phyloP scores from a whole-genome alignment of 1,140 invertebrate genomes.

The Ladona fulva region DNA sequence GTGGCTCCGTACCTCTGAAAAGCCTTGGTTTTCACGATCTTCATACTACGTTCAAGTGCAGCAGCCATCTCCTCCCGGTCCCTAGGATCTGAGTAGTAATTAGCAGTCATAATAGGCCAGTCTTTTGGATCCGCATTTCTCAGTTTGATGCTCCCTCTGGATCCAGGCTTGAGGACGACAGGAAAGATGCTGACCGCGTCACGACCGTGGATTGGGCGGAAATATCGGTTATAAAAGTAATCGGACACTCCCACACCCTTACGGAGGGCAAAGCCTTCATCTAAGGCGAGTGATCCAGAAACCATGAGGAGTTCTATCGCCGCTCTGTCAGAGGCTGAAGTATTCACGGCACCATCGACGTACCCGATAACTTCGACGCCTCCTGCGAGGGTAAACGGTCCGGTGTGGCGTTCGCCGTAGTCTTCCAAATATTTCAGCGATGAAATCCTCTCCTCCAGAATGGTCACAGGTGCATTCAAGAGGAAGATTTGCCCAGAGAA shows the following conservation, averaged over 20 bases:
- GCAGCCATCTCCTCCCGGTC: constrained; percentile 39
- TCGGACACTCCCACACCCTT: constrained; percentile 36
- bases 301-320: constrained; percentile 44
- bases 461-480: constrained; percentile 25
- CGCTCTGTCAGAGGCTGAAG: constrained; percentile 38
- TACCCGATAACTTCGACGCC: constrained; percentile 39
- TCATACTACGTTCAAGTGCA: constrained; percentile 35
- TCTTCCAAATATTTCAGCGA: constrained; percentile 30
- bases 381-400: constrained; percentile 36
- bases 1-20: constrained; percentile 28
- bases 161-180: constrained; percentile 41
- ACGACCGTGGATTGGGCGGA: constrained; percentile 26
- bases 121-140: constrained; percentile 47
- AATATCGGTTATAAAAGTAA: constrained; percentile 28
- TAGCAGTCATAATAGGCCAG: constrained; percentile 54
- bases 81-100: constrained; percentile 45
- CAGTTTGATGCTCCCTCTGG: constrained; percentile 48
- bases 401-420: constrained; percentile 31
- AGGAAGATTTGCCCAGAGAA: constrained; percentile 29
- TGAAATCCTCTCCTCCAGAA: constrained; percentile 27
- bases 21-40: constrained; percentile 29
- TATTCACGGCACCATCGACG: constrained; percentile 35
- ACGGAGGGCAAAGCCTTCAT: constrained; percentile 35
- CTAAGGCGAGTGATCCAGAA: constrained; percentile 36
- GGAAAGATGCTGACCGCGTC: constrained; percentile 30